Conservation (phyloP, 2,113 vertebrate genomes). For the Galemys pyrenaicus region DNA sequence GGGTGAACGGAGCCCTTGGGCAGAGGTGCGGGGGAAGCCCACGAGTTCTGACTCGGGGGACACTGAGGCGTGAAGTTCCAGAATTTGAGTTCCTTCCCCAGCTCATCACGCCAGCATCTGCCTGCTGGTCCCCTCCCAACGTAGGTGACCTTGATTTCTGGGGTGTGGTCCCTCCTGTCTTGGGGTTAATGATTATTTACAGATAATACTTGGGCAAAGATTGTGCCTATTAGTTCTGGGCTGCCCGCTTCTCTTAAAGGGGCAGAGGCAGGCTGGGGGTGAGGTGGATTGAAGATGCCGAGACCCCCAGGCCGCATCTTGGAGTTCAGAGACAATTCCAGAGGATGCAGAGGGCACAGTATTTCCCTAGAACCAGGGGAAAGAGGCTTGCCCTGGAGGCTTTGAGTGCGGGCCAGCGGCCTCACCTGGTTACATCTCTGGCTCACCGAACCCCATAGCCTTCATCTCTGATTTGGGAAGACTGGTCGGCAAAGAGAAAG, state of each 20-base stretch:
- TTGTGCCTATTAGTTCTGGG: not conserved
- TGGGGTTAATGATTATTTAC: constrained; percentile 67
- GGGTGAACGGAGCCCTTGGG: rapidly evolving
- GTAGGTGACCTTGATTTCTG: not conserved
- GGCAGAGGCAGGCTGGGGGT: not conserved
- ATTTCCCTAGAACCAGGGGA: not conserved
- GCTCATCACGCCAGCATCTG: rapidly evolving
- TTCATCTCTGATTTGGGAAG: not conserved
- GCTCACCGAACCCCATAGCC: not conserved
- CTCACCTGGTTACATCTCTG: not conserved
- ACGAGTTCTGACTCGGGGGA: not conserved
- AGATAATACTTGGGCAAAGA: constrained; percentile 56
- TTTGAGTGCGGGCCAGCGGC: no score
- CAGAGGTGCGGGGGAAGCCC: no score
- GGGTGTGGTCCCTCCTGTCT: not conserved
- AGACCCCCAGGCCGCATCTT: not conserved
- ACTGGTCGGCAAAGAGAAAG: not conserved
- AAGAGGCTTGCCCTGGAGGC: no score
- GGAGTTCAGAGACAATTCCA: not conserved
- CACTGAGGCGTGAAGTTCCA: not conserved
- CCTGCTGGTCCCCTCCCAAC: not conserved
- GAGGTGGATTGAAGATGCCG: rapidly evolving
- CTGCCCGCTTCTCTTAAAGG: constrained; percentile 46
- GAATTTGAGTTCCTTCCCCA: not conserved
- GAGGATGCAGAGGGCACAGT: not conserved